Evolutionary conservation across 2,888 invertebrate genomes (phyloP).

Genomic region (Synergus gifuensis): DNA sequence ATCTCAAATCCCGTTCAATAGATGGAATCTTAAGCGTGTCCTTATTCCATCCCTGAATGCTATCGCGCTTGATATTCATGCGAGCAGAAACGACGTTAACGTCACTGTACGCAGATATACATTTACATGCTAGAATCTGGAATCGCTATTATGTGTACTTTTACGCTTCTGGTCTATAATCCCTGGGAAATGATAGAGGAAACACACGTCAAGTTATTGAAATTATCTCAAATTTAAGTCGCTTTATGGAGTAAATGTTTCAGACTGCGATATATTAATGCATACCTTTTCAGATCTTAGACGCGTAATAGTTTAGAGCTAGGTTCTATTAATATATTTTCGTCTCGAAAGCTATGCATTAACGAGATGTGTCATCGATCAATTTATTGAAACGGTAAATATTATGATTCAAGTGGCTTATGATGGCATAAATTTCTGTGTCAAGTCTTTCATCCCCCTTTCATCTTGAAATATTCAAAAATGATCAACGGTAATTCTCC

Average conservation of each 20-base stretch:
- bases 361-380: background rate
- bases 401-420: background rate
- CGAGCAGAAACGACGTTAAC: conserved; percentile 29
- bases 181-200: background rate
- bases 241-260: conserved; percentile 7
- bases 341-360: too few species aligned
- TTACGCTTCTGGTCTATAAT: conserved; percentile 11
- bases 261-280: background rate
- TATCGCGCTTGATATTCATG: conserved; percentile 41
- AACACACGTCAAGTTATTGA: background rate
- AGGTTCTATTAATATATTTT: too few species aligned
- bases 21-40: conserved; percentile 36
- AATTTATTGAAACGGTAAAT: background rate
- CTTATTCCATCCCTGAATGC: conserved; percentile 41
- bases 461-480: too few species aligned
- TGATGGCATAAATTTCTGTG: too few species aligned
- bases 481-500: too few species aligned
- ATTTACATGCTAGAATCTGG: conserved; percentile 13
- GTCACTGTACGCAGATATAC: conserved; percentile 17
- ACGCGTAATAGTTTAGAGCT: background rate
- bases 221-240: conserved; percentile 8
- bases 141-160: conserved; percentile 4
- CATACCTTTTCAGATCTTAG: background rate
- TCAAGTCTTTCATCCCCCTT: too few species aligned
- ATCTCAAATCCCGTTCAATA: conserved; percentile 38